These are phyloP conservation scores for Cephus nigrinus DNA, from an alignment of 2,888 invertebrate genomes.

Conservation along the genomic window DNA sequence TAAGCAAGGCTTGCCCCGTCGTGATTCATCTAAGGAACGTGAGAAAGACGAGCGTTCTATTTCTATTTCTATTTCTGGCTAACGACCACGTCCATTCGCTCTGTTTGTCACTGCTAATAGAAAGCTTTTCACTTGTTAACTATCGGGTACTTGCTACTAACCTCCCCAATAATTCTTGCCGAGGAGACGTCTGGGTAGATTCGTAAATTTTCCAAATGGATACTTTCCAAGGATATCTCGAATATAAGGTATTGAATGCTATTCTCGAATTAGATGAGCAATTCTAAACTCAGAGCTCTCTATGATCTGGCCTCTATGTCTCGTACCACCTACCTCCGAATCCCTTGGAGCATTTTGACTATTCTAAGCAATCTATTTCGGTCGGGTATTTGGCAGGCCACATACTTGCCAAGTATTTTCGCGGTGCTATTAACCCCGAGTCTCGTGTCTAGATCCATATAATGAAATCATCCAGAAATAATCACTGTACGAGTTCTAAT, in stretches of 20 bases:
- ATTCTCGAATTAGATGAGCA: background rate
- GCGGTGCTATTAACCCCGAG: conserved; percentile 52
- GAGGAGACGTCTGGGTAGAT: background rate
- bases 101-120: conserved; percentile 60
- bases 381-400: conserved; percentile 53
- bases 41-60: conserved; percentile 55
- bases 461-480: background rate
- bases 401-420: conserved; percentile 52
- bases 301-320: background rate
- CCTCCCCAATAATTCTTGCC: background rate
- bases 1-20: conserved; percentile 30
- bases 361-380: conserved; percentile 42
- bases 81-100: conserved; percentile 51
- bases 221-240: background rate
- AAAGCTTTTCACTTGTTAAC: conserved; percentile 30
- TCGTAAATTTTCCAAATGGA: background rate
- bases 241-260: background rate
- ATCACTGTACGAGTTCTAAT: background rate
- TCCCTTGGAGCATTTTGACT: conserved; percentile 2
- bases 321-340: background rate
- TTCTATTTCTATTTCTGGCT: conserved; percentile 60
- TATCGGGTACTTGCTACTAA: background rate
- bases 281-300: background rate
- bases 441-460: background rate
- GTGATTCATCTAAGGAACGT: conserved; percentile 52